Evolutionary conservation across 2,797 vertebrate genomes (phyloP).

Genomic region (Anabas testudineus): DNA sequence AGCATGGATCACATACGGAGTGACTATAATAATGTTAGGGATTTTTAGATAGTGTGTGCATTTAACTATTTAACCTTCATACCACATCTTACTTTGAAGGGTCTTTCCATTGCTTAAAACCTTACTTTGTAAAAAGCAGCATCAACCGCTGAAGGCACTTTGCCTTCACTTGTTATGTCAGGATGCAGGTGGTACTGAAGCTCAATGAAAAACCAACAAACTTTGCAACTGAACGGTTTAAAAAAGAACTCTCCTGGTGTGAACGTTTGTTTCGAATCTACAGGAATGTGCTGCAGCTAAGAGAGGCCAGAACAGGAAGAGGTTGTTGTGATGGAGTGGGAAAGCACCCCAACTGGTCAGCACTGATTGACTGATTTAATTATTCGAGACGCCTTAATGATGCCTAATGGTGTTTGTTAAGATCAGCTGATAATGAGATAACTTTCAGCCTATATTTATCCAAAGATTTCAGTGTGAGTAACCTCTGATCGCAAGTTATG

Average conservation of each 20-base stretch:
- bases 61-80: background rate
- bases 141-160: background rate
- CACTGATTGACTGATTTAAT: no score
- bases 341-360: background rate
- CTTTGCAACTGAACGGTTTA: background rate
- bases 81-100: background rate
- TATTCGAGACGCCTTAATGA: no score
- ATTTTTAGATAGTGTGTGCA: slow-evolving; percentile 22
- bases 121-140: background rate
- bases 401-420: no score
- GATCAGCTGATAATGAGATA: no score
- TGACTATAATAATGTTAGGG: slow-evolving; percentile 11
- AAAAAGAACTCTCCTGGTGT: background rate
- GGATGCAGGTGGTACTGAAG: background rate
- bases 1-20: slow-evolving; percentile 24
- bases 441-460: no score
- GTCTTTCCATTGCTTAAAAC: background rate
- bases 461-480: no score
- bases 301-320: slow-evolving; percentile 14
- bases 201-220: background rate
- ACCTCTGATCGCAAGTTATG: no score
- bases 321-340: background rate
- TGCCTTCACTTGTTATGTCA: background rate
- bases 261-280: background rate
- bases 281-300: background rate